Conservation (phyloP, 64 coral and sea anemone genomes). For the Anthopleura sola region DNA sequence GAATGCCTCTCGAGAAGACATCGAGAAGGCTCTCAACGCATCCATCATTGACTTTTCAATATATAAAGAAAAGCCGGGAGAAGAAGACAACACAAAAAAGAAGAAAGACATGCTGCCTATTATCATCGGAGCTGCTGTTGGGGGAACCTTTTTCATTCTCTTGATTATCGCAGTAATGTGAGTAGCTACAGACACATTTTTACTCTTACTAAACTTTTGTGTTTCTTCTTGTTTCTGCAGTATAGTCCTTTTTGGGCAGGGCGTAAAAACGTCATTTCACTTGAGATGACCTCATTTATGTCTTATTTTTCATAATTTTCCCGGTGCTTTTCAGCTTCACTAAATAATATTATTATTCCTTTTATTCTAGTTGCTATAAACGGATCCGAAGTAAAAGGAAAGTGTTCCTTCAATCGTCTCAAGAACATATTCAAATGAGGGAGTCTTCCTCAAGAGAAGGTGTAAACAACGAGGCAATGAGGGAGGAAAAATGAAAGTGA, state of each 20-base stretch:
- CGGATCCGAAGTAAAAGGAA: background rate
- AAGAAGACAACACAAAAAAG: background rate
- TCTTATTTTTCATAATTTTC: no score
- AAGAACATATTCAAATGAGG: background rate
- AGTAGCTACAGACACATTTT: no score
- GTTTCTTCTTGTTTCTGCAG: no score
- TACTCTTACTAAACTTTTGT: no score
- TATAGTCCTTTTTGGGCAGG: no score
- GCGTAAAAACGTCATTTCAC: no score
- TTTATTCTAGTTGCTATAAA: background rate
- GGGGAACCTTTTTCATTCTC: background rate
- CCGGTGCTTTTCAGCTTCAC: no score
- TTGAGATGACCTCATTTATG: no score
- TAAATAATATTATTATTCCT: no score
- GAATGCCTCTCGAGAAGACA: background rate
- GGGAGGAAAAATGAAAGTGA: no score
- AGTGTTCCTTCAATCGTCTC: background rate
- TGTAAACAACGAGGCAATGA: background rate
- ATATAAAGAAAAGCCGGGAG: background rate
- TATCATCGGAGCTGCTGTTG: background rate
- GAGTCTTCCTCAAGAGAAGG: background rate
- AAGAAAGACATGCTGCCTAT: conserved; percentile 1
- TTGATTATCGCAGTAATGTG: background rate
- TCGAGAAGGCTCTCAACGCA: background rate
- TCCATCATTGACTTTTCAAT: background rate